Evolutionary conservation across 1,140 invertebrate genomes (phyloP), one percentile per base, ranked within the genome.

Genomic region (Uloborus diversus): DNA sequence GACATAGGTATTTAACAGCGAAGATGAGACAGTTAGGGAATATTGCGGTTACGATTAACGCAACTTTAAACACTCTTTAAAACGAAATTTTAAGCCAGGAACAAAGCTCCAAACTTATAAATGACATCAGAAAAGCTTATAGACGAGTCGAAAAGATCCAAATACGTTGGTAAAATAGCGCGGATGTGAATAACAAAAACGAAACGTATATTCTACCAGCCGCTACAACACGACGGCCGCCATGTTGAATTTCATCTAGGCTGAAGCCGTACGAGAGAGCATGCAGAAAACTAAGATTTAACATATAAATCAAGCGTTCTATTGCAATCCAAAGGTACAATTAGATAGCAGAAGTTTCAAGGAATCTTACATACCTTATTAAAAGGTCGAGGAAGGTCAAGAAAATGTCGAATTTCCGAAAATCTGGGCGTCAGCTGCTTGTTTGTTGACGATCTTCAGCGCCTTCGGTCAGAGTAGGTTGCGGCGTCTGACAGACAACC

Each of bases 381-480:
- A 69, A 14, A 3, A 14, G 57, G 25, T 51, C 27, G 5, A 2
- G 64, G 20, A 47, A 11, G 28, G 33, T 62, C 17, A 32, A 61
- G 37, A 47, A 32, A 17, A 23, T 28, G 49, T n/a, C 20, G 28
- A 79, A 79, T 42, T 57, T 56, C 23, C 4, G 35, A 35, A 66
- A 37, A 49, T 79, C 51, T 47, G 51, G 65, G 47, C 30, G 23
- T 23, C 30, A 17, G 23, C 2, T 23, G 20, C 5, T 25, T 66
- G 73, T 66, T 78, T 78, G 73, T 66, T 78, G 73, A 78, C 61
- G 47, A 66, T 56, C 14, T 51, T 37, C 61, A 33, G 61, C 73
- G 73, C 73, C 73, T 66, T 78, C 62, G 61, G 62, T 65, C 14
- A 61, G 65, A 79, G 76, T 68, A 68, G 76, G 79, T 80, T 71